Evolutionary conservation across 1,140 invertebrate species (phyloP), one percentile per base, ranked within the genome.

Genomic region (Probaryconus sp.): DNA sequence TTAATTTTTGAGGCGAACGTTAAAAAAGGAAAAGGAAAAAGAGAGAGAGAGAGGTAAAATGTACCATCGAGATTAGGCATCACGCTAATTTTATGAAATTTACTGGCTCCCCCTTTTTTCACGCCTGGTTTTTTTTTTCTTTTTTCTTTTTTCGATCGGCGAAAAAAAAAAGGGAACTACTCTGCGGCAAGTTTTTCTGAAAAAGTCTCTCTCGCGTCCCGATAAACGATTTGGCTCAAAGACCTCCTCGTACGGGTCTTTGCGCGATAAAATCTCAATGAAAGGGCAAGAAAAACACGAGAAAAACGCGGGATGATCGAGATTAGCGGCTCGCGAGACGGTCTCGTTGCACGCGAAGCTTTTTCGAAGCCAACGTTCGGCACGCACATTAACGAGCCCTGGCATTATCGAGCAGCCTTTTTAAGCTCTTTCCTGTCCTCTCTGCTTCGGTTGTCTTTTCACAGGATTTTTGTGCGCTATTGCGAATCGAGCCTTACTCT

Each of bases 171-270:
- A n/a, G n/a, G n/a, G n/a, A n/a, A n/a, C n/a, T n/a, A n/a, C n/a
- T n/a, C n/a, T n/a, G n/a, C n/a, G n/a, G n/a, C n/a, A n/a, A n/a
- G n/a, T n/a, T n/a, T n/a, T n/a, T n/a, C n/a, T n/a, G n/a, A n/a
- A n/a, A n/a, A n/a, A n/a, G n/a, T n/a, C n/a, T 37, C 38, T 48
- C 35, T n/a, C 14, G 43, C 9, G 38, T 26, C 31, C 35, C 42
- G 18, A 70, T 70, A 63, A 70, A 53, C 50, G 58, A 56, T 63
- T 63, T 56, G 33, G 50, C 26, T 38, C 31, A 53, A 48, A 64
- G 51, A 58, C 68, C 68, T 71, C 68, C 45, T 71, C n/a, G n/a
- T 71, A 26, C 24, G 47, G 48, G 47, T 51, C 61, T 69, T 38
- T 20, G 43, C 20, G 33, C 21, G 67, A 71, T 63, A 71, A 40